Evolutionary conservation across 2,797 vertebrate genomes (phyloP).

Genomic region (Coccyzus lansbergi): DNA sequence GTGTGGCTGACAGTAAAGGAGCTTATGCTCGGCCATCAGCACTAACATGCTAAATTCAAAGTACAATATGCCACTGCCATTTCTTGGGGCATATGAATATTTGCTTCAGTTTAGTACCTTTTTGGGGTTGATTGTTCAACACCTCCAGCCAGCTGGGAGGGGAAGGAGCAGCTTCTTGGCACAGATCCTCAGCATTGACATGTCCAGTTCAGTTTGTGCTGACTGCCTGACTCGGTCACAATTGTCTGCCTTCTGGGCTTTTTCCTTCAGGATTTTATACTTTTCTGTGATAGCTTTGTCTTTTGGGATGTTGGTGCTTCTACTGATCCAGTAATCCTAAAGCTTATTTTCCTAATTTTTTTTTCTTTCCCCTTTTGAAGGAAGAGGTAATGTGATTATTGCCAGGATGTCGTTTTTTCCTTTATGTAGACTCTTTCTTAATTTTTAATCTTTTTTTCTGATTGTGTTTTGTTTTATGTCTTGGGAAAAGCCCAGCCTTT

Average conservation of each 20-base stretch:
- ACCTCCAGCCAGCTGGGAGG: background rate
- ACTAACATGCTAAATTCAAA: background rate
- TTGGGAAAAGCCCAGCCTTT: background rate
- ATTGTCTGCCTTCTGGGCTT: background rate
- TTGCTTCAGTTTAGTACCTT: background rate
- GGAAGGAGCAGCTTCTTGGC: background rate
- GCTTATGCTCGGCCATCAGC: background rate
- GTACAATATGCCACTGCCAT: background rate
- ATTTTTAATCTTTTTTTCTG: background rate
- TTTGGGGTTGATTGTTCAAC: background rate
- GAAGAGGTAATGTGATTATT: background rate
- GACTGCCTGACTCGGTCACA: background rate
- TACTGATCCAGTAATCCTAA: background rate
- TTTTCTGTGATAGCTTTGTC: background rate
- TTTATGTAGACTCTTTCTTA: background rate
- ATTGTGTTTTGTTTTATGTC: background rate
- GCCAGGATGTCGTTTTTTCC: background rate
- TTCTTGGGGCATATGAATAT: background rate
- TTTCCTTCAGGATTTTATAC: background rate
- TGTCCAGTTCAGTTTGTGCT: background rate
- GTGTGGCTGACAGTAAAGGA: background rate
- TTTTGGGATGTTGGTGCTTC: background rate
- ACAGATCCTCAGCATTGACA: fast-evolving
- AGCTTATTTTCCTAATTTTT: background rate
- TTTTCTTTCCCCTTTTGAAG: background rate